Percentiles rank a stretch among this genome's conserved stretches.
phyloP scores from a whole-genome alignment of 1,140 invertebrate species.

The Cheumatopsyche charites region DNA sequence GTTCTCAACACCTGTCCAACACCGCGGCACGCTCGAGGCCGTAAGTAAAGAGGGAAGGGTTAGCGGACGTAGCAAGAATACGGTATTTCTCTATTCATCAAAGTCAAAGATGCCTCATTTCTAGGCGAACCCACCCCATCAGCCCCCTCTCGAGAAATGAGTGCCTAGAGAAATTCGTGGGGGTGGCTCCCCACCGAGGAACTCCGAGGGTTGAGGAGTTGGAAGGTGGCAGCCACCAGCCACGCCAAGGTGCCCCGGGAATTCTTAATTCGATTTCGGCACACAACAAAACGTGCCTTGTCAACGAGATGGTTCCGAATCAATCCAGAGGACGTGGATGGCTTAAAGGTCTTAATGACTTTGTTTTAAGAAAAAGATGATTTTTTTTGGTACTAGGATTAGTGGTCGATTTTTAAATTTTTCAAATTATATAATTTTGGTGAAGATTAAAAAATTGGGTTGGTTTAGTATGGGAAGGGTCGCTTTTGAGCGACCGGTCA shows the following conservation, averaged over 20 bases:
- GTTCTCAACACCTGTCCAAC: background rate
- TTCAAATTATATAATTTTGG: too few relatives aligned
- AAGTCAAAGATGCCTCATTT: conserved; percentile 47
- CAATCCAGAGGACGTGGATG: conserved; percentile 14
- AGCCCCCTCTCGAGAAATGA: conserved; percentile 25
- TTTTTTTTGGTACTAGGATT: too few relatives aligned
- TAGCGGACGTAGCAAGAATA: conserved; percentile 43
- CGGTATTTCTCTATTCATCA: conserved; percentile 46
- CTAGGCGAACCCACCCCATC: conserved; percentile 29
- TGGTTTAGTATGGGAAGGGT: too few relatives aligned
- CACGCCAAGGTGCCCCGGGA: conserved; percentile 29
- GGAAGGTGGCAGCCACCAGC: background rate
- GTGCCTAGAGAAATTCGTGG: background rate
- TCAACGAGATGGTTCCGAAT: conserved; percentile 11
- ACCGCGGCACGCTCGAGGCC: background rate
- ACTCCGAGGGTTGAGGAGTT: background rate
- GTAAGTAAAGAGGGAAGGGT: conserved; percentile 11
- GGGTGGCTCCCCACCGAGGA: background rate
- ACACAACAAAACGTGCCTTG: conserved; percentile 41
- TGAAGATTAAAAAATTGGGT: too few relatives aligned
- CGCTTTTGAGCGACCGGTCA: conserved; percentile 7
- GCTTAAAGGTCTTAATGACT: background rate
- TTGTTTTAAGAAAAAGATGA: too few relatives aligned
- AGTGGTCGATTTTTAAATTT: too few relatives aligned
- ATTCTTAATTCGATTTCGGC: conserved; percentile 47